Evolutionary conservation across 1,140 invertebrate genomes (phyloP).

Genomic region (Drosophila tani): DNA sequence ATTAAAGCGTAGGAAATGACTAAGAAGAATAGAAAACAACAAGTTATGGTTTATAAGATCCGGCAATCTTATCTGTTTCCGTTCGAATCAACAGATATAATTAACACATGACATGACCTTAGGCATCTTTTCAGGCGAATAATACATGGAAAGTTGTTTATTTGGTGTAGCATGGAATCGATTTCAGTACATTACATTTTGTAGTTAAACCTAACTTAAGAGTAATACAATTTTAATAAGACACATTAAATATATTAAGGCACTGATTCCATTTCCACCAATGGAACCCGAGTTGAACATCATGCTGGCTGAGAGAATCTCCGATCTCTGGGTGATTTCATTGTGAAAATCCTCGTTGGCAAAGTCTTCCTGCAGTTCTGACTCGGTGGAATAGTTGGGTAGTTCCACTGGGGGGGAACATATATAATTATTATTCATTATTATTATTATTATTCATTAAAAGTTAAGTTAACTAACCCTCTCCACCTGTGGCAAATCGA

Average conservation of each 20-base stretch:
- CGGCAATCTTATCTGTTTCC: slow-evolving; percentile 13
- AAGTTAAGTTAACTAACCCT: slow-evolving; percentile 84
- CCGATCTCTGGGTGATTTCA: slow-evolving; percentile 69
- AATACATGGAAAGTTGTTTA: slow-evolving; percentile 29
- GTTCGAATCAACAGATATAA: slow-evolving; percentile 9
- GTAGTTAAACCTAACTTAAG: slow-evolving; percentile 25
- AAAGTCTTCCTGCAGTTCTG: slow-evolving; percentile 68
- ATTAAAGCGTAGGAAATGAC: too few relatives aligned
- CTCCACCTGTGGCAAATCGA: slow-evolving; percentile 88
- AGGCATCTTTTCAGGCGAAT: neutral
- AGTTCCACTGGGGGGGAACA: slow-evolving; percentile 64
- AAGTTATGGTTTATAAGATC: too few relatives aligned
- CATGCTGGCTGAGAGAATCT: slow-evolving; percentile 67
- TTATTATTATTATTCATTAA: too few relatives aligned
- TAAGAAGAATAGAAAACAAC: neutral
- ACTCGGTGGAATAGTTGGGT: slow-evolving; percentile 82
- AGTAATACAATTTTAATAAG: slow-evolving; percentile 36
- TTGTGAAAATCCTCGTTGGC: slow-evolving; percentile 61
- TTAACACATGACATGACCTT: slow-evolving; percentile 9
- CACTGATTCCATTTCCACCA: slow-evolving; percentile 3
- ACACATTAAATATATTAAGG: slow-evolving; percentile 31
- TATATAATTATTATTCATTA: neutral
- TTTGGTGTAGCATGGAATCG: slow-evolving; percentile 34
- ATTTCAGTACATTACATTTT: slow-evolving; percentile 37
- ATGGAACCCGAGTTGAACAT: slow-evolving; percentile 28